A percentile compares a stretch with the other conserved stretches of the same genome.
These are phyloP conservation scores for Hafferia zeledoni DNA, from an alignment of 2,797 vertebrate genomes.

Conservation along the genomic window DNA sequence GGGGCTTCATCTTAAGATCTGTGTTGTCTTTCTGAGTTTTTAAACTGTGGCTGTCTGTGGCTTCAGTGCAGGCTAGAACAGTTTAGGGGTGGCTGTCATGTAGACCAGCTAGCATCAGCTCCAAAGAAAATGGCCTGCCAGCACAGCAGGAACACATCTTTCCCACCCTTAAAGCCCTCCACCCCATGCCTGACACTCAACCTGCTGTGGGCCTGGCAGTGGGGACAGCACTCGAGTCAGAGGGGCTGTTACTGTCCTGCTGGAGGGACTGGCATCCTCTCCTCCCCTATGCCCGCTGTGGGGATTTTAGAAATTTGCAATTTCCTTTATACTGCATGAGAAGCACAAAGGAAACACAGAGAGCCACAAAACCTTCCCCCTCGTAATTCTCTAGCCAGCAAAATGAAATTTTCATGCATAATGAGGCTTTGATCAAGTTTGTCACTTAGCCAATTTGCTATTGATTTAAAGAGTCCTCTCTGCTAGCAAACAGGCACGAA, in stretches of 20 bases:
- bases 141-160: not conserved
- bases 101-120: not conserved
- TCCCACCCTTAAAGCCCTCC: not conserved
- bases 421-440: slow-evolving; percentile 42
- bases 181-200: not conserved
- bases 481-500: slow-evolving; percentile 11
- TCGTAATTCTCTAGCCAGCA: not conserved
- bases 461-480: slow-evolving; percentile 30
- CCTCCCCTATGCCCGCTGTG: accelerated
- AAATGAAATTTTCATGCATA: slow-evolving; percentile 57
- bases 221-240: not conserved
- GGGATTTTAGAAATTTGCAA: not conserved
- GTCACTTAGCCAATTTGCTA: slow-evolving; percentile 21
- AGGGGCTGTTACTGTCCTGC: not conserved
- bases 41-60: not conserved
- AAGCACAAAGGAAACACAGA: slow-evolving; percentile 11
- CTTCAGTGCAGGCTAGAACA: not conserved
- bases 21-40: not conserved
- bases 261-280: not conserved
- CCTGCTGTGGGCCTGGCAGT: not conserved
- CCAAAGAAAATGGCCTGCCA: not conserved
- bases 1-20: not conserved
- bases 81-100: not conserved
- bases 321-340: not conserved
- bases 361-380: not conserved